Conservation (phyloP, 2,797 vertebrate genomes). For the Argentina silus region DNA sequence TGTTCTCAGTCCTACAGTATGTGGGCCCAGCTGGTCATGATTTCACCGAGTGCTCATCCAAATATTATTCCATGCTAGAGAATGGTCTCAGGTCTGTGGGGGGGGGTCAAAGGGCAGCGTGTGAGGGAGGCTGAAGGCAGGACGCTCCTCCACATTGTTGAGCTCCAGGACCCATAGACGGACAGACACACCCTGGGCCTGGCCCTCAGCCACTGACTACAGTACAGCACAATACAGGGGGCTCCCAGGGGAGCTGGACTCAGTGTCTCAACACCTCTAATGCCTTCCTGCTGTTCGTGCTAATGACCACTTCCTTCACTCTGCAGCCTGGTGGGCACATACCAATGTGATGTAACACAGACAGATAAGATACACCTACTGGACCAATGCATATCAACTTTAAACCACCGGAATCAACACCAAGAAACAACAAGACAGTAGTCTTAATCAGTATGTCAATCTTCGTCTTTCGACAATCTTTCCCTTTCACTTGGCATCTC, state of each 20-base stretch:
- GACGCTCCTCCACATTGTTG: conserved; percentile 48
- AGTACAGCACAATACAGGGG: conserved; percentile 3
- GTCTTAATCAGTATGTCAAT: neutral
- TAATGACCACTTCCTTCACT: conserved; percentile 23
- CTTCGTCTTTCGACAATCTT: neutral
- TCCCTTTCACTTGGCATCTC: neutral
- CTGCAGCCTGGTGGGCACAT: conserved; percentile 9
- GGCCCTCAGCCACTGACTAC: conserved; percentile 44
- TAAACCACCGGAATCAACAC: neutral
- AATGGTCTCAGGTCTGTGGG: conserved; percentile 36
- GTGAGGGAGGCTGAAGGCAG: conserved; percentile 38
- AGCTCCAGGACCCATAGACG: conserved; percentile 29
- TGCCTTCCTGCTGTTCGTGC: conserved; percentile 13
- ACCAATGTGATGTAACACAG: neutral
- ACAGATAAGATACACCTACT: neutral
- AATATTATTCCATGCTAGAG: conserved; percentile 56
- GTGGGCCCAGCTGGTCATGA: conserved; percentile 53
- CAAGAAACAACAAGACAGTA: neutral
- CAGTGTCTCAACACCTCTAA: conserved; percentile 35
- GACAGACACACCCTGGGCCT: conserved; percentile 49
- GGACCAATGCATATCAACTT: neutral
- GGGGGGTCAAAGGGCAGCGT: conserved; percentile 40
- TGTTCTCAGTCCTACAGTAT: conserved; percentile 6
- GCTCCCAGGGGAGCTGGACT: conserved; percentile 28
- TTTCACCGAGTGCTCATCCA: conserved; percentile 41